phyloP scores from a whole-genome alignment of 2,113 vertebrate species.

The Sinocyclocheilus rhinocerous region DNA sequence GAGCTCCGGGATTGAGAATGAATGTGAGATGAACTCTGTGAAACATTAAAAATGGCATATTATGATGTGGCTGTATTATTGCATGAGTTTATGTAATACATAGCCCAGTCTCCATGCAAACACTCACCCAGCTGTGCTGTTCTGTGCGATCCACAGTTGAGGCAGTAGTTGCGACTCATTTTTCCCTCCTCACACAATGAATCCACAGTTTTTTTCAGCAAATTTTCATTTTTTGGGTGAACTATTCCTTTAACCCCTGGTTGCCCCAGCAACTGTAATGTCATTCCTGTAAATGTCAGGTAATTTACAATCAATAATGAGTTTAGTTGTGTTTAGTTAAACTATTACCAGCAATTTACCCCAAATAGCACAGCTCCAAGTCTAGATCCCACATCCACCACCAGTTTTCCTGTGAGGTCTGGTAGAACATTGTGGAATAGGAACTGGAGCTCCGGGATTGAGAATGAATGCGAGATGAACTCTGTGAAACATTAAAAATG shows the following conservation, averaged over 20 bases:
- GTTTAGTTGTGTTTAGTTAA: neutral
- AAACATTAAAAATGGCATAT: constrained; percentile 58
- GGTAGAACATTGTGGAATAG: constrained; percentile 88
- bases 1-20: constrained; percentile 88
- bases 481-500: constrained; percentile 73
- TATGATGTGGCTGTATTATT: neutral
- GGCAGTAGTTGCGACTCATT: constrained; percentile 89
- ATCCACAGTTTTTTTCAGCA: constrained; percentile 87
- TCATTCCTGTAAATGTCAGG: neutral
- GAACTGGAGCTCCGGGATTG: constrained; percentile 86
- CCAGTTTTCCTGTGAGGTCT: constrained; percentile 83
- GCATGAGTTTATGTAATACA: neutral
- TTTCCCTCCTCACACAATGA: constrained; percentile 85
- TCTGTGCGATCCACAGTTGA: constrained; percentile 82
- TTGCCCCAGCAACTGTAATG: too few species aligned
- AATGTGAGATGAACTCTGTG: constrained; percentile 93
- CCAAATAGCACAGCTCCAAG: constrained; percentile 90
- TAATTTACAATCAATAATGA: neutral
- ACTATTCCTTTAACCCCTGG: neutral
- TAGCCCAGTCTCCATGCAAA: neutral
- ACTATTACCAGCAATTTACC: constrained; percentile 71
- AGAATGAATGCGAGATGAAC: constrained; percentile 96
- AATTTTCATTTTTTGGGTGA: too few species aligned
- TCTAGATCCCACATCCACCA: constrained; percentile 92
- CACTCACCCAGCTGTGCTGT: constrained; percentile 83